A percentile compares a stretch with the other conserved stretches of the same genome.
These are phyloP conservation scores for Gallinago stenura DNA, from an alignment of 2,797 vertebrate genomes.

Conservation along the genomic window DNA sequence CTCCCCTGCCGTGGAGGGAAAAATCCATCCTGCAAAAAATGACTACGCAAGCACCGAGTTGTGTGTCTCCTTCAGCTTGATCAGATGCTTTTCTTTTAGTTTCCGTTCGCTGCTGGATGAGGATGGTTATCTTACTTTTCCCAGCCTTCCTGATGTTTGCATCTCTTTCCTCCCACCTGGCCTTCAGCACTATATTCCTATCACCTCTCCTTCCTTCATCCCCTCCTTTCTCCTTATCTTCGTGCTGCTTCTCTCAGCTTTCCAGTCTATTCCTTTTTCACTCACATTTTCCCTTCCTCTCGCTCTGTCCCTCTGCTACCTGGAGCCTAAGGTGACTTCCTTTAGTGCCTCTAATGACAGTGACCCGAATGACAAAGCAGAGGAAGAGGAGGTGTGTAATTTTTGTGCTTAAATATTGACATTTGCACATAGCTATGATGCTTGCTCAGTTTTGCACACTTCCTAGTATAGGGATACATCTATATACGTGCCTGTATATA, in stretches of 20 bases:
- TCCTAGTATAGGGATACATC: not conserved
- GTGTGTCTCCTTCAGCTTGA: conserved; percentile 77
- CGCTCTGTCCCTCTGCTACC: conserved; percentile 91
- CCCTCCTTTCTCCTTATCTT: conserved; percentile 91
- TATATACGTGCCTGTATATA: not conserved
- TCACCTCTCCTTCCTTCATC: conserved; percentile 89
- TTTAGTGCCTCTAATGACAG: conserved; percentile 71
- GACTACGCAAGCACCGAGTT: conserved; percentile 51
- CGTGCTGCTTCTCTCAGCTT: conserved; percentile 89
- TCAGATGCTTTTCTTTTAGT: conserved; percentile 76
- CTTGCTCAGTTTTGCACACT: conserved; percentile 38
- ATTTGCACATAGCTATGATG: conserved; percentile 32
- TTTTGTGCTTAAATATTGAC: conserved; percentile 78
- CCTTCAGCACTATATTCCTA: conserved; percentile 83
- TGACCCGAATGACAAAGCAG: conserved; percentile 80
- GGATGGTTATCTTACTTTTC: conserved; percentile 78
- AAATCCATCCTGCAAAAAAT: not conserved
- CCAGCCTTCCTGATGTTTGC: conserved; percentile 81
- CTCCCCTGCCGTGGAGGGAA: conserved; percentile 15
- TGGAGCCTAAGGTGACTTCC: conserved; percentile 85
- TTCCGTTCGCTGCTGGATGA: conserved; percentile 81
- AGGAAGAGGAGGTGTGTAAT: conserved; percentile 89
- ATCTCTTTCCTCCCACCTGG: conserved; percentile 79
- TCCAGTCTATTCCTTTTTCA: conserved; percentile 90
- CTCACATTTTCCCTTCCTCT: conserved; percentile 92